Evolutionary conservation across 1,140 invertebrate species (phyloP).

Genomic region (Drosophila bocqueti): DNA sequence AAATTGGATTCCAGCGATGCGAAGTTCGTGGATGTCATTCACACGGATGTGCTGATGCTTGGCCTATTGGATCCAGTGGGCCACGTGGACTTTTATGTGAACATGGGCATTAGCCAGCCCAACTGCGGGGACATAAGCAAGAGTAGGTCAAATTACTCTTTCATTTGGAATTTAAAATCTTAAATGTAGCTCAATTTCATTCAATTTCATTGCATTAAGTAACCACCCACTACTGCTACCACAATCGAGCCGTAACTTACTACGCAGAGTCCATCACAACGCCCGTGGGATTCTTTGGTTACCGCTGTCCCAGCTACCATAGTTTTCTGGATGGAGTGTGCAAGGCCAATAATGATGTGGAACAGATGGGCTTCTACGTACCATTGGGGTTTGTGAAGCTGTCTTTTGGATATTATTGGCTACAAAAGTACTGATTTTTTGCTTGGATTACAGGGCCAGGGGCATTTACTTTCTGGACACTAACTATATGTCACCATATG

Average conservation of each 20-base stretch:
- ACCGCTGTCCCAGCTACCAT: constrained; percentile 10
- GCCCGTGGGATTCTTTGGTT: constrained; percentile 7
- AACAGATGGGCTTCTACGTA: constrained; percentile 17
- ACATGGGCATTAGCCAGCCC: constrained; percentile 38
- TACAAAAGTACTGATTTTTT: not conserved
- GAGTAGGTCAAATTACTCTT: constrained; percentile 6
- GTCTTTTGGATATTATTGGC: not conserved
- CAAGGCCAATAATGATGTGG: not conserved
- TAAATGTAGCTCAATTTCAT: not conserved
- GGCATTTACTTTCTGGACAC: constrained; percentile 45
- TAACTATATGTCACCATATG: constrained; percentile 10
- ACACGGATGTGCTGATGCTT: constrained; percentile 43
- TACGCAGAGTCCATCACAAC: constrained; percentile 44
- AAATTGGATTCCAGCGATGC: constrained; percentile 48
- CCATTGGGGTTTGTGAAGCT: not conserved
- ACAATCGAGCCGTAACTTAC: constrained; percentile 28
- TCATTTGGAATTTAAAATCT: too few species aligned
- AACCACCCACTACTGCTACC: constrained; percentile 28
- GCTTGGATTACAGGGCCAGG: constrained; percentile 13
- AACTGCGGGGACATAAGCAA: constrained; percentile 23
- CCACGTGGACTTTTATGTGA: constrained; percentile 49
- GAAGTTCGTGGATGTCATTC: constrained; percentile 47
- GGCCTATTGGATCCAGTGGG: constrained; percentile 39
- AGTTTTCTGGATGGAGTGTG: constrained; percentile 4
- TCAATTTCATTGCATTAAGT: not conserved